phyloP scores from a whole-genome alignment of 2,113 vertebrate species.

The Cacatua alba region DNA sequence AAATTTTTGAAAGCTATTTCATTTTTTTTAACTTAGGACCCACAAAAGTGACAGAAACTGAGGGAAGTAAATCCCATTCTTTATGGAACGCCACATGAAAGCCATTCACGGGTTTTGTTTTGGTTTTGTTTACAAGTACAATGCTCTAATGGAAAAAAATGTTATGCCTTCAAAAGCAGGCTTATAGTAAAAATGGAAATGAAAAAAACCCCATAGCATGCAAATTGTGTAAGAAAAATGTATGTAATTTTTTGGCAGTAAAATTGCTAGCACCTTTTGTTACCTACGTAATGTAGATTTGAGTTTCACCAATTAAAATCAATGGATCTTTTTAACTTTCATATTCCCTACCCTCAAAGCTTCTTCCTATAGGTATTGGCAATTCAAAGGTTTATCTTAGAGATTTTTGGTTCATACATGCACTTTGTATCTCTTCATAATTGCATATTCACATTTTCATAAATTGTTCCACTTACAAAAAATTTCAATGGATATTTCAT shows the following conservation, averaged over 20 bases:
- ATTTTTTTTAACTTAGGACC: constrained; percentile 9
- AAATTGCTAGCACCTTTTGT: neutral
- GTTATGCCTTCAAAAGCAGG: neutral
- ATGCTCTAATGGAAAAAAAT: neutral
- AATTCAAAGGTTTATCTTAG: neutral
- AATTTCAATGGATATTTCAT: neutral
- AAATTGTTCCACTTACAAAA: neutral
- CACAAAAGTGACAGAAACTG: neutral
- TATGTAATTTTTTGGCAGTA: neutral
- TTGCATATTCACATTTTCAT: neutral
- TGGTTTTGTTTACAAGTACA: neutral
- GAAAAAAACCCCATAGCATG: neutral
- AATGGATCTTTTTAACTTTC: neutral
- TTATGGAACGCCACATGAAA: neutral
- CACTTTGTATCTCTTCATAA: neutral
- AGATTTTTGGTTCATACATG: neutral
- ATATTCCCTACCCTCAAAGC: neutral
- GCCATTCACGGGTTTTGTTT: neutral
- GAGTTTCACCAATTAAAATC: neutral
- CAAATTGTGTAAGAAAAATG: neutral
- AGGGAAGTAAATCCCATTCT: neutral
- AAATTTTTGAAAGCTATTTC: constrained; percentile 5
- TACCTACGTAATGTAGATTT: neutral
- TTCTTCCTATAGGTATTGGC: neutral
- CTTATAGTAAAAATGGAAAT: neutral